Base-by-base conservation (phyloP, 1,140 invertebrate species). In the Drosophila punjabiensis region DNA sequence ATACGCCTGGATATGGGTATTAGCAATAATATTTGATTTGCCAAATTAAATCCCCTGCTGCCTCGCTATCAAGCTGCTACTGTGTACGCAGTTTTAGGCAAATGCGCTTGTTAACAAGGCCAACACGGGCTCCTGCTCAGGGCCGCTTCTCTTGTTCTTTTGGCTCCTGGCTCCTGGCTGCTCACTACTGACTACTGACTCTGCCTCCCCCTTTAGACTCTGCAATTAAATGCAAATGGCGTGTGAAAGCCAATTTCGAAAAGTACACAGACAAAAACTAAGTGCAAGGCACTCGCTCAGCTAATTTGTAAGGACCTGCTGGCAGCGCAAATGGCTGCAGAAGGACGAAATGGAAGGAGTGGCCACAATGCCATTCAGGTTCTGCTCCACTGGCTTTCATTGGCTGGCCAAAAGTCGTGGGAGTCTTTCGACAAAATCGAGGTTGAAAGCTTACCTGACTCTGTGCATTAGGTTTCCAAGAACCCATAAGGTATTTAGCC, bases 151-250 rank as follows among this genome's bases (percentile, higher is more conserved):
- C 37, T 24, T 45, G 30, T 45, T 50, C 13, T 13, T n/a, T 37
- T 33, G n/a, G 11, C 18, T 63, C 20, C 13, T 30, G 9, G 10
- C 18, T 35, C 62, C 30, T 56, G 50, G 30, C 10, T 18, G 18
- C 24, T 24, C 14, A 8, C 9, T 52, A 3, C 24, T 24, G 24
- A 24, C 24, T 24, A 24, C 28, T 32, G 28, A 13, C 50, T 53
- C n/a, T 11, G 9, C 11, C 48, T 30, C 33, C 8, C 45, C 28
- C 53, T 20, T 20, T 5, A 39, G 20, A 24, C 55, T 48, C 39
- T 78, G 82, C 85, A 89, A 89, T 89, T 89, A 89, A 89, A 90
- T 86, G 86, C 86, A 90, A 89, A 89, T 89, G 86, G 86, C 82
- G 82, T 90, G 86, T 89, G 79, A 89, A 89, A 89, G 86, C 79